Base-by-base conservation (phyloP, 2,113 vertebrate genomes). In the Cyanistes caeruleus region DNA sequence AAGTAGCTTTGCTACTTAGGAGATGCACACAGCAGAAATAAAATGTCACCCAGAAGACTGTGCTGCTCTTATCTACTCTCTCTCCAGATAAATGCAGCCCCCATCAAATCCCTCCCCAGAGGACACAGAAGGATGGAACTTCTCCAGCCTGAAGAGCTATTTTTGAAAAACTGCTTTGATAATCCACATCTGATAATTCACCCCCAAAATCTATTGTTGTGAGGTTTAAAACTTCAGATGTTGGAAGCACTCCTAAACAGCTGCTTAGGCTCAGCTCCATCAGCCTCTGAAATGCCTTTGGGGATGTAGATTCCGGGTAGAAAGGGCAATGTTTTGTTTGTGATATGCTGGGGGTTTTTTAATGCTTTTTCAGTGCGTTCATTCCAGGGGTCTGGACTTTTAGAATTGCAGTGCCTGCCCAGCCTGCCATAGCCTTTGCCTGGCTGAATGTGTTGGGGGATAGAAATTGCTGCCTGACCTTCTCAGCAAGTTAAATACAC, bases 321-420 rank as follows among this genome's bases (percentile, higher is more conserved):
- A 74, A 73, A 41, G 43, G 56, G 13, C 3, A 10, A 15, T 52
- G 25, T 44, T 87, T 68, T 64, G 33, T 51, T 89, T 79, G 43
- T 51, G 48, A 11, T 51, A 7, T 9, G 5, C 30, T 59, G 22
- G 31, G 22, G n/a, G 0, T 0, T 43, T 75, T 78, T 24, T 0
- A 2, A 22, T 69, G 43, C 18, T 43, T 53, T 80, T 74, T 43
- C 41, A 81, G 28, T 13, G 2, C 14, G 28, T 35, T 89, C 22
- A 2, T 88, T 76, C 53, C 46, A 51, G 68, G 28, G 41, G 2
- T 25, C 51, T 59, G 73, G 30, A 39, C n/a, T 62, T 49, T 13
- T 5, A 63, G 87, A 67, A 63, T 5, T 5, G 17, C 41, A 3
- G 10, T 8, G 44, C 30, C 49, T 69, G 90, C 64, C 68, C 64